A percentile compares a stretch with the other conserved stretches of the same genome.
Conservation (phyloP, 2,888 invertebrate species). For the Strigamia transsilvanica region DNA sequence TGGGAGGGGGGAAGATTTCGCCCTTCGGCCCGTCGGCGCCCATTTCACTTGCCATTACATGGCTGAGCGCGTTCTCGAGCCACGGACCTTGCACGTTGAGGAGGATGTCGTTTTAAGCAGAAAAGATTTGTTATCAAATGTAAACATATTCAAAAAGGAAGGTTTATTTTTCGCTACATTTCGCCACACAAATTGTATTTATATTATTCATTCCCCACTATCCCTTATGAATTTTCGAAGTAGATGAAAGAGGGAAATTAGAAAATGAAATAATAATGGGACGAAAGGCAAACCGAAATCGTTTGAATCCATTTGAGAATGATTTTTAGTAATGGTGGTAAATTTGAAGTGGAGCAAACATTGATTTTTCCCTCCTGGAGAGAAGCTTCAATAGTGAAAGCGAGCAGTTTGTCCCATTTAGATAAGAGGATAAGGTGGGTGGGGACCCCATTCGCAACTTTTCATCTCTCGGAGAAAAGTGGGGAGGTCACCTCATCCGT, state of each 20-base stretch:
- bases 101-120: conserved; percentile 43
- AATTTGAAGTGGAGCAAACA: conserved; percentile 48
- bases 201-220: not conserved
- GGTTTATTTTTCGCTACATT: conserved; percentile 44
- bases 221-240: no score
- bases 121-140: conserved; percentile 45
- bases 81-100: conserved; percentile 18
- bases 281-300: conserved; percentile 9
- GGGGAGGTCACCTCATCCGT: conserved; percentile 46
- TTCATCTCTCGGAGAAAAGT: conserved; percentile 35
- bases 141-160: conserved; percentile 37
- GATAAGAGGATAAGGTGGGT: conserved; percentile 49
- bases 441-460: conserved; percentile 49
- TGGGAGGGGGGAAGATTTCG: conserved; percentile 28
- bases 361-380: conserved; percentile 31
- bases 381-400: conserved; percentile 47
- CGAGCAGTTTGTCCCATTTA: conserved; percentile 49
- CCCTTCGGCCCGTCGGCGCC: conserved; percentile 45
- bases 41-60: conserved; percentile 46
- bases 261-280: not conserved
- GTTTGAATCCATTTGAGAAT: conserved; percentile 21
- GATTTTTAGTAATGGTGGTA: conserved; percentile 23
- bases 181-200: not conserved
- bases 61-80: conserved; percentile 41
- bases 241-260: no score